phyloP scores from a whole-genome alignment of 2,888 invertebrate genomes.

The Plagiodera versicolora region DNA sequence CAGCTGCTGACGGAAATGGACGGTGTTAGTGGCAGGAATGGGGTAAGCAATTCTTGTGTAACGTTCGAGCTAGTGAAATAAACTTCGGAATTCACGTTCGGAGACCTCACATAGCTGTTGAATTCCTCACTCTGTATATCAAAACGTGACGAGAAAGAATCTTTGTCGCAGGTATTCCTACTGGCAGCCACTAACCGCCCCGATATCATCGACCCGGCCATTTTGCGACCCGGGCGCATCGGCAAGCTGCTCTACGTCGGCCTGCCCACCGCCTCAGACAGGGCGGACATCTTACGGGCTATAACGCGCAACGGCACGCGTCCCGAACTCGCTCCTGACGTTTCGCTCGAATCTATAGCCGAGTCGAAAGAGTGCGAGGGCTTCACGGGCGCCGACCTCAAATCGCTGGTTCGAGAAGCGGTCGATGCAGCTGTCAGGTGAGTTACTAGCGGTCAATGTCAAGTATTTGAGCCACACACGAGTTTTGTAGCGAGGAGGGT shows the following conservation, averaged over 20 bases:
- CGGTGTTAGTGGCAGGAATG: constrained; percentile 86
- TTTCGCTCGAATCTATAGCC: constrained; percentile 73
- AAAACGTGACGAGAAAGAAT: too few species aligned
- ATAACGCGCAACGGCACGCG: constrained; percentile 75
- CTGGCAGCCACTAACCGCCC: constrained; percentile 97
- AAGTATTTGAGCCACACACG: too few species aligned
- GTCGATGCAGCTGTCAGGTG: constrained; percentile 67
- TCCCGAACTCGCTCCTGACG: constrained; percentile 75
- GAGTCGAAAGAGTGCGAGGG: constrained; percentile 68
- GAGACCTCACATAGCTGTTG: too few species aligned
- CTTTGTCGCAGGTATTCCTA: constrained; percentile 65
- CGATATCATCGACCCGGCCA: constrained; percentile 95
- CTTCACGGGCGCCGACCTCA: constrained; percentile 93
- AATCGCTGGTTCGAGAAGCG: constrained; percentile 86
- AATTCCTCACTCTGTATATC: too few species aligned
- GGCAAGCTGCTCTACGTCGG: constrained; percentile 91
- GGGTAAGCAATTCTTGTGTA: too few species aligned
- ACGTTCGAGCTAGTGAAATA: too few species aligned
- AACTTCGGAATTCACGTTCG: too few species aligned
- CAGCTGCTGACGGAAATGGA: constrained; percentile 99
- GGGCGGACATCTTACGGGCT: constrained; percentile 85
- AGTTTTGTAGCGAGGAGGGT: too few species aligned
- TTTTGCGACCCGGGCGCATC: constrained; percentile 84
- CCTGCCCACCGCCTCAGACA: constrained; percentile 76
- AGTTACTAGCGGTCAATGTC: constrained; percentile 26